Evolutionary conservation across 2,888 invertebrate genomes (phyloP).

Genomic region (Saturnia pavonia): DNA sequence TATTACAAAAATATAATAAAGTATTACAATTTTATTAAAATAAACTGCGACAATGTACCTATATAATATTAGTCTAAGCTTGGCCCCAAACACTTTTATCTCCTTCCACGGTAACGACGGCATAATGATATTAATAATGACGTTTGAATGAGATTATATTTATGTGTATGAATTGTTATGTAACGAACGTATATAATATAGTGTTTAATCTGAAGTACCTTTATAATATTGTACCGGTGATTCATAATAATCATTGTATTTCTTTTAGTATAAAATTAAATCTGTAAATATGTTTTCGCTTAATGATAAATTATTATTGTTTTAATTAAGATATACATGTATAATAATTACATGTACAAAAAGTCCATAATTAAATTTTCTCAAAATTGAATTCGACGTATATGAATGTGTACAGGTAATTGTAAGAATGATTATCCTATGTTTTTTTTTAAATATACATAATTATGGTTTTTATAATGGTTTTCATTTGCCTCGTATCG

Average conservation of each 20-base stretch:
- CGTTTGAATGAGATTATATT: slow-evolving; percentile 27
- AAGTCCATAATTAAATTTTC: slow-evolving; percentile 66
- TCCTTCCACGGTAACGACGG: too few relatives aligned
- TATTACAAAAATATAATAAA: neutral
- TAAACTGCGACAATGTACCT: too few relatives aligned
- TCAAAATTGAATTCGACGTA: slow-evolving; percentile 64
- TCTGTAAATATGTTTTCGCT: slow-evolving; percentile 65
- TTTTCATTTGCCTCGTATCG: slow-evolving; percentile 43
- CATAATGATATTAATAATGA: neutral
- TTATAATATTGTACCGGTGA: slow-evolving; percentile 39
- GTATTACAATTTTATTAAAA: too few relatives aligned
- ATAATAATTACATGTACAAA: slow-evolving; percentile 48
- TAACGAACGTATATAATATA: slow-evolving; percentile 49
- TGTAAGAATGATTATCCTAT: slow-evolving; percentile 77
- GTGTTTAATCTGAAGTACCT: slow-evolving; percentile 56
- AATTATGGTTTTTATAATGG: slow-evolving; percentile 68
- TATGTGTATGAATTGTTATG: slow-evolving; percentile 47
- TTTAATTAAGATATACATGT: slow-evolving; percentile 36
- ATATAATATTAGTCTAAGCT: neutral
- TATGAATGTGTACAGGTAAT: slow-evolving; percentile 77
- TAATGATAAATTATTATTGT: slow-evolving; percentile 42
- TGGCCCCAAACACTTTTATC: neutral
- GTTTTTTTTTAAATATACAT: slow-evolving; percentile 80
- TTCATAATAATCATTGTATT: slow-evolving; percentile 35
- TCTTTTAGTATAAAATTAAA: slow-evolving; percentile 50